Base-by-base conservation (phyloP, 2,888 invertebrate species). In the Myopa testacea region DNA sequence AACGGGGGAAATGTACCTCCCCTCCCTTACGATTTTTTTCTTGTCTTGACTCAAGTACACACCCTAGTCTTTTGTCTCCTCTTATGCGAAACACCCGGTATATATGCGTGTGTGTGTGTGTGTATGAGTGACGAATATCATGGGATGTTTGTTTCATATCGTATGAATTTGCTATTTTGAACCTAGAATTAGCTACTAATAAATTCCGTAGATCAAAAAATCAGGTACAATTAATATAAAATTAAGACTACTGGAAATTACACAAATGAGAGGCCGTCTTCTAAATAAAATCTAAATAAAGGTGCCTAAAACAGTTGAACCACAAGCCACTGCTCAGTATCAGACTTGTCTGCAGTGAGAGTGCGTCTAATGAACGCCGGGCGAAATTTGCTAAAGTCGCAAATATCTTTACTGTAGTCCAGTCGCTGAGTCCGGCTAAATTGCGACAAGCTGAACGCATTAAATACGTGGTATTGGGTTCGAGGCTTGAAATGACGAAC, bases 381-480 rank as follows among this genome's bases (percentile, higher is more conserved):
- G 82, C 82, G 10, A 81, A 71, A 70, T 84, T 87, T 8, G 82
- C 80, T 16, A 87, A 81, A 12, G 90, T 89, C 70, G 84, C 84
- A 73, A 89, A 89, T 38, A 82, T 85, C 81, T 85, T 86, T 75
- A 88, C 87, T n/a, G 82, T 82, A 50, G 88, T 88, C 87, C 88
- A 89, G 79, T 90, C 89, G 77, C 90, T 89, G n/a, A 91, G 85
- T 37, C 92, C 92, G 19, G 92, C 92, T 40, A 89, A 84, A 84
- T 92, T 92, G 72, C 88, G 88, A 1, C 91, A 90, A 62, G 92
- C 92, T 1, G 90, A 92, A 52, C 90, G 87, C 81, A 92, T 87
- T 78, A 90, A 88, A 84, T 92, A 92, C 58, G 90, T 90, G 8
- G 91, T 91, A 81, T 91, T 90, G 19, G 87, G 87, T 60, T 88